Conservation (phyloP, 2,888 invertebrate genomes). For the Dasypogon diadema region DNA sequence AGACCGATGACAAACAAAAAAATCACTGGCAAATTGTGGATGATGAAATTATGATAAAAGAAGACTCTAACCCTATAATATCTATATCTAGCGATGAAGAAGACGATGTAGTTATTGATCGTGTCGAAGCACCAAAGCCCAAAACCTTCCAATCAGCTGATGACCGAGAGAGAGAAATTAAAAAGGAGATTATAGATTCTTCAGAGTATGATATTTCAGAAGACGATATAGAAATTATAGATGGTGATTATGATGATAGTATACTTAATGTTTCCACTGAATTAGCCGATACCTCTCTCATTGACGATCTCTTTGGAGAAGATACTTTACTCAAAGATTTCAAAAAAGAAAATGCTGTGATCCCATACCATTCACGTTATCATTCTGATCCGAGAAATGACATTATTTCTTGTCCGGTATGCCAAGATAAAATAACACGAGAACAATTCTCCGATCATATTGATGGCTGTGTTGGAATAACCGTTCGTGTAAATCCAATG, state of each 20-base stretch:
- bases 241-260: conserved; percentile 61
- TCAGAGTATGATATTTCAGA: conserved; percentile 56
- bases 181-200: conserved; percentile 64
- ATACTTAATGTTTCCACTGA: conserved; percentile 57
- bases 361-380: conserved; percentile 60
- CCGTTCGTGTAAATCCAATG: conserved; percentile 59
- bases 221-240: conserved; percentile 65
- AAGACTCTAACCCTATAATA: conserved; percentile 58
- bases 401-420: conserved; percentile 66
- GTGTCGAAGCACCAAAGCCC: background rate
- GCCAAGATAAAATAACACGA: conserved; percentile 64
- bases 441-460: conserved; percentile 63
- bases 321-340: conserved; percentile 65
- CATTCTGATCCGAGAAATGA: conserved; percentile 61
- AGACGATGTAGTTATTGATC: background rate
- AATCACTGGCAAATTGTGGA: conserved; percentile 61
- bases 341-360: conserved; percentile 63
- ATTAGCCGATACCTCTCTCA: conserved; percentile 63
- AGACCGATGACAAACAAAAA: conserved; percentile 53
- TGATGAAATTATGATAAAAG: conserved; percentile 63
- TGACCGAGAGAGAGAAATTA: conserved; percentile 62
- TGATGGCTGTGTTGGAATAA: conserved; percentile 66
- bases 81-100: conserved; percentile 55
- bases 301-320: conserved; percentile 65
- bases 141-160: conserved; percentile 45